Evolutionary conservation across 2,888 invertebrate species (phyloP).

Genomic region (Cosmopolites sordidus): DNA sequence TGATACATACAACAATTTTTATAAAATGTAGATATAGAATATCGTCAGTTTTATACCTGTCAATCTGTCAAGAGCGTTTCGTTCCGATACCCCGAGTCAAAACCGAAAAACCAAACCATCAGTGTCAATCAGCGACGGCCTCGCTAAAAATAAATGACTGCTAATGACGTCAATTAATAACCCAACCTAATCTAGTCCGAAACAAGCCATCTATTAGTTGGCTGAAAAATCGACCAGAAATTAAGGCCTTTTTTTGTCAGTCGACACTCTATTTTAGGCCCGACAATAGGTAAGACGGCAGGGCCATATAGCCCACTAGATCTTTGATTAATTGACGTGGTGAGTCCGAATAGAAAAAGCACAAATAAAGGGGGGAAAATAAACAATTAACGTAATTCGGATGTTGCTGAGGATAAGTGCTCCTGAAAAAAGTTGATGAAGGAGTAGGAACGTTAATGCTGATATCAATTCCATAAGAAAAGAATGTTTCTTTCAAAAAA

Average conservation of each 20-base stretch:
- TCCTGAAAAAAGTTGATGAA: background rate
- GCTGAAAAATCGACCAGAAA: conserved; percentile 21
- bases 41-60: too few species aligned
- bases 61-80: too few species aligned
- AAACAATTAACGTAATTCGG: conserved; percentile 1
- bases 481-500: too few species aligned
- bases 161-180: conserved; percentile 27
- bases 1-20: too few species aligned
- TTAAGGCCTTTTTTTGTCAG: conserved; percentile 21
- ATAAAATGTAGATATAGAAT: too few species aligned
- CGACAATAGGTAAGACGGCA: conserved; percentile 9
- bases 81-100: too few species aligned
- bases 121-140: conserved; percentile 8
- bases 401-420: background rate
- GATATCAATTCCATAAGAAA: too few species aligned
- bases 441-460: too few species aligned
- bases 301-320: background rate
- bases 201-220: conserved; percentile 23
- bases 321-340: conserved; percentile 1
- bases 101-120: conserved; percentile 14
- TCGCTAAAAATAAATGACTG: conserved; percentile 9
- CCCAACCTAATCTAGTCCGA: conserved; percentile 23
- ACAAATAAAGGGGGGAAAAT: background rate
- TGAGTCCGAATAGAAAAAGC: background rate
- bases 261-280: conserved; percentile 13